Evolutionary conservation across 2,797 vertebrate species (phyloP), one percentile per base, ranked within the genome.

Genomic region (Sparidentex hasta): DNA sequence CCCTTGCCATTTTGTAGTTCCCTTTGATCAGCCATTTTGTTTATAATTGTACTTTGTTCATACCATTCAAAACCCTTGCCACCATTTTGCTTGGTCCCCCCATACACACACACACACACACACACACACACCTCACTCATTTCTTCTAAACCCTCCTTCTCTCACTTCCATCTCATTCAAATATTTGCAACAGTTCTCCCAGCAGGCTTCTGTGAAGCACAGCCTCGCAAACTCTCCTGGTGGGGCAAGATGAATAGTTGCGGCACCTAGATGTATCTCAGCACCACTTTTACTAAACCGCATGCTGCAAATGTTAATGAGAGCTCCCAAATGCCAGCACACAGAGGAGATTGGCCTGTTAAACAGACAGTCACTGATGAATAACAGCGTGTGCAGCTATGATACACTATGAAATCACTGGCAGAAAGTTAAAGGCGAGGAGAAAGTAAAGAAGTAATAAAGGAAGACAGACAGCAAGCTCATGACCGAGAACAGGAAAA

Each of bases 301-400:
- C 90, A 92, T 67, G 90, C 92, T 93, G 80, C 52, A 93, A 91
- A 93, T 91, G 94, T 90, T 94, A 88, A 90, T 87, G 92, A 94
- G 88, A 90, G 86, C 0, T 48, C 89, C 88, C 86, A 93, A 93
- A 94, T 94, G 94, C 91, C 82, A 83, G 71, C 27, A 77, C 78
- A 68, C 76, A 65, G 79, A 56, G 23, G 90, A 92, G 91, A 87
- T 63, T 63, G 74, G 62, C 52, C 76, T 86, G 88, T 90, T 93
- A 86, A 92, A 92, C 75, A 91, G 71, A 73, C 71, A 74, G 59
- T 55, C 75, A 78, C 82, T 87, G 82, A 92, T 90, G 84, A 88
- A 88, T 84, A 90, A 88, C 67, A 68, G 52, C 48, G 50, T 62
- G 25, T 18, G 64, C 4, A 1, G 46, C 43, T 5, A 14, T 20